Evolutionary conservation across 2,888 invertebrate species (phyloP).

Genomic region (Sinopyrophorus schimmeli): DNA sequence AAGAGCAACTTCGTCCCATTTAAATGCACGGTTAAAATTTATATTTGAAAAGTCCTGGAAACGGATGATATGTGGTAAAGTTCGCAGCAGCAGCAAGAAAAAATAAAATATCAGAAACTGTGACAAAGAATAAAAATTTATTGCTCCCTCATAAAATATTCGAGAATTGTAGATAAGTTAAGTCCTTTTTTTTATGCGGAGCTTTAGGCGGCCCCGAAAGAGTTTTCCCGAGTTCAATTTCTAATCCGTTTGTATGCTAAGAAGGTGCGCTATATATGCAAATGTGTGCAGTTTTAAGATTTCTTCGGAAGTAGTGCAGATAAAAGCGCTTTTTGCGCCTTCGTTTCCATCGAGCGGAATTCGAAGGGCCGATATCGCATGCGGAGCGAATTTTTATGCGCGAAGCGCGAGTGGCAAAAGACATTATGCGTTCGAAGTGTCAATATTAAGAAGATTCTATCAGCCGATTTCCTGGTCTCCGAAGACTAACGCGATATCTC

Average conservation of each 20-base stretch:
- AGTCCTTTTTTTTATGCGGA: too few relatives aligned
- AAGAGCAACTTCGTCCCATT: too few relatives aligned
- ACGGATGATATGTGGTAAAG: too few relatives aligned
- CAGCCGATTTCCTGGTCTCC: conserved; percentile 31
- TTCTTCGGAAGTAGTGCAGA: conserved; percentile 20
- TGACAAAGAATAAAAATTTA: too few relatives aligned
- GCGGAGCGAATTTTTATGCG: conserved; percentile 35
- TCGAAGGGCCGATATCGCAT: conserved; percentile 22
- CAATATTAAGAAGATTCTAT: conserved; percentile 34
- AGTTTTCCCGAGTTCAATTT: too few relatives aligned
- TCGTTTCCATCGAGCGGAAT: conserved; percentile 17
- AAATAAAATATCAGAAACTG: too few relatives aligned
- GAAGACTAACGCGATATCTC: conserved; percentile 24
- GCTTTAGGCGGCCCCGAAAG: too few relatives aligned
- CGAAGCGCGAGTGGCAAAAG: conserved; percentile 31
- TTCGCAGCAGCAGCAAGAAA: too few relatives aligned
- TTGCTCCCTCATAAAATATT: too few relatives aligned
- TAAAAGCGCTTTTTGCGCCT: conserved; percentile 21
- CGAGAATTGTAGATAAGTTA: too few relatives aligned
- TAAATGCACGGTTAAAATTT: too few relatives aligned
- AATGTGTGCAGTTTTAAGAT: conserved; percentile 17
- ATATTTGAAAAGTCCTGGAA: too few relatives aligned
- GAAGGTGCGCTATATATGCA: conserved; percentile 12
- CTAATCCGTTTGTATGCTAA: conserved; percentile 17
- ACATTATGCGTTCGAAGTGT: conserved; percentile 36